Conservation (phyloP, 2,797 vertebrate genomes). For the Cyclopterus lumpus region DNA sequence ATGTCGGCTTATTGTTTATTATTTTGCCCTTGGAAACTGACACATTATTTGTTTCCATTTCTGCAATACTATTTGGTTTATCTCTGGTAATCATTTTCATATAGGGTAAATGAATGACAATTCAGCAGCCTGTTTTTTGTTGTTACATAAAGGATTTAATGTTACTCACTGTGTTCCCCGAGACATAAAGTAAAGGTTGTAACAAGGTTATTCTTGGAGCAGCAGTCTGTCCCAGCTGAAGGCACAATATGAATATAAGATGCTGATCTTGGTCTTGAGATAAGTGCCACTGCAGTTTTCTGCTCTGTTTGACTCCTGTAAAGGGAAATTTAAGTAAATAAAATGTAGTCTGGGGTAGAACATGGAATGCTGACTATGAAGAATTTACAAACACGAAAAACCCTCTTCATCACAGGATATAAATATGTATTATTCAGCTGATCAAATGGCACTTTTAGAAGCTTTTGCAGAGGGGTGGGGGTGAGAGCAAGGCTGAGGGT, state of each 20-base stretch:
- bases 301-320: constrained; percentile 19
- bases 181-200: neutral
- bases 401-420: constrained; percentile 34
- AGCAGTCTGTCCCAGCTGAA: constrained; percentile 24
- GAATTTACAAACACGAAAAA: constrained; percentile 34
- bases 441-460: constrained; percentile 31
- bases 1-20: neutral
- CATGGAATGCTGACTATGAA: constrained; percentile 40
- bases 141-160: neutral
- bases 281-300: constrained; percentile 7
- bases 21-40: neutral
- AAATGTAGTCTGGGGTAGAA: constrained; percentile 3
- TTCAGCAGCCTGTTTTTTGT: neutral
- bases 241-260: constrained; percentile 1
- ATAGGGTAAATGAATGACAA: neutral
- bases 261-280: constrained; percentile 16
- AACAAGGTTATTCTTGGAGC: neutral
- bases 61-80: neutral
- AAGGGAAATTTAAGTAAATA: constrained; percentile 32
- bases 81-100: neutral
- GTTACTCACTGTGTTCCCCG: neutral
- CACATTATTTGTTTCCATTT: neutral
- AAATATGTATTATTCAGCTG: constrained; percentile 51
- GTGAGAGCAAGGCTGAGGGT: constrained; percentile 4
- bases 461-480: neutral